Conservation (phyloP, 2,113 vertebrate genomes). For the Muntiacus reevesi region DNA sequence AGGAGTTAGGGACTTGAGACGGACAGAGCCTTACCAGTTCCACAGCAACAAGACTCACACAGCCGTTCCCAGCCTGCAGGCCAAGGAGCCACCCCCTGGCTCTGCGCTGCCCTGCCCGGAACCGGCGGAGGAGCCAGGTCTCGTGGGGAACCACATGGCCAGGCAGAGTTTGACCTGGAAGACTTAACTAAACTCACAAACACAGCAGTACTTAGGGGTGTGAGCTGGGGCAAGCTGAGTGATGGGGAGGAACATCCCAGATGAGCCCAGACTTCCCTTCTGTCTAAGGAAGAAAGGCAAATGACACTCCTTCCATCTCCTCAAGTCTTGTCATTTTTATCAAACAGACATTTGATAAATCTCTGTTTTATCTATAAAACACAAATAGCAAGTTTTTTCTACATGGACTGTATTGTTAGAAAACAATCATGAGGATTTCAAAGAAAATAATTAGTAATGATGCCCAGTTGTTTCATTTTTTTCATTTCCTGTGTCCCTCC, state of each 20-base stretch:
- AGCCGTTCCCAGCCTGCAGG: background rate
- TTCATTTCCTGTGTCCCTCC: background rate
- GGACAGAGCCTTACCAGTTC: background rate
- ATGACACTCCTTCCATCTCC: background rate
- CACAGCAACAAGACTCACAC: background rate
- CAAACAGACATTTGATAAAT: background rate
- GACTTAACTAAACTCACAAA: background rate
- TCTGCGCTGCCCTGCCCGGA: background rate
- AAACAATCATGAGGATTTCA: constrained; percentile 13
- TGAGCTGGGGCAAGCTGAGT: background rate
- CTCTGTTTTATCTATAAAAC: background rate
- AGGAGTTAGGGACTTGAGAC: background rate
- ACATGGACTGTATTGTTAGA: background rate
- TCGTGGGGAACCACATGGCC: background rate
- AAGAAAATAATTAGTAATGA: constrained; percentile 1
- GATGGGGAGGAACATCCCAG: background rate
- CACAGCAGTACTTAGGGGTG: background rate
- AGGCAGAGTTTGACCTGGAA: background rate
- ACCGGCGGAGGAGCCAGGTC: background rate
- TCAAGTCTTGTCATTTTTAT: background rate
- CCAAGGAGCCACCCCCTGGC: background rate
- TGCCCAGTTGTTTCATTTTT: background rate
- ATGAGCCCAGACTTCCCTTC: background rate
- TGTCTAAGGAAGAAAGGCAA: background rate
- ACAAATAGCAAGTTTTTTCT: background rate